Conservation (phyloP, 1,140 invertebrate species). For the Batillaria attramentaria region DNA sequence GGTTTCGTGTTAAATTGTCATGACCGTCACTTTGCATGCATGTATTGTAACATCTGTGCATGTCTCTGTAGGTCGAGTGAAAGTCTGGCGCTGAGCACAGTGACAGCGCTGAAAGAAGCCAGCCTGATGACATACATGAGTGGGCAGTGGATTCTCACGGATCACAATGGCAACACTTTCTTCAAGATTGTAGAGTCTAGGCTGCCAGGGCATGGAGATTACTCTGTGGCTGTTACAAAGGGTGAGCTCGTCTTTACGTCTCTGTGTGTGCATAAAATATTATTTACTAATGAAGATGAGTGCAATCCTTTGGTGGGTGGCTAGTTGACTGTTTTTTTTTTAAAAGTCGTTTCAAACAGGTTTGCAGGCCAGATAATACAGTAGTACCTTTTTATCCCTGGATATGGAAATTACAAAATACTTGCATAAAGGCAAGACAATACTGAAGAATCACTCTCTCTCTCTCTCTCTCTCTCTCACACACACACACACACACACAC, state of each 20-base stretch:
- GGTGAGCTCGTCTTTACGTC: constrained; percentile 72
- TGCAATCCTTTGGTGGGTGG: constrained; percentile 7
- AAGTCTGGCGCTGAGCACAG: constrained; percentile 73
- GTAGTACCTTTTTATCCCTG: too few relatives aligned
- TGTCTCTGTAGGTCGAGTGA: constrained; percentile 73
- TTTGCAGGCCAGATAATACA: too few relatives aligned
- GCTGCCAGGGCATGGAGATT: constrained; percentile 84
- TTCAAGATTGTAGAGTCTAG: constrained; percentile 84
- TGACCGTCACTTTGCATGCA: background rate
- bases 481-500: too few relatives aligned
- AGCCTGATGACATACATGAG: constrained; percentile 82
- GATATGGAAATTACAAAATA: too few relatives aligned
- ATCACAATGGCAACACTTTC: constrained; percentile 78
- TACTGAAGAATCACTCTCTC: too few relatives aligned
- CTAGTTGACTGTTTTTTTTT: background rate
- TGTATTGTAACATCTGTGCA: constrained; percentile 24
- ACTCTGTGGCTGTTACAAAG: constrained; percentile 83
- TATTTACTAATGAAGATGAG: background rate
- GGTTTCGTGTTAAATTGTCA: background rate
- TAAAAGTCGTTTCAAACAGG: background rate
- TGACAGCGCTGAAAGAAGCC: constrained; percentile 83
- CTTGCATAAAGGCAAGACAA: too few relatives aligned
- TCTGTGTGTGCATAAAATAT: background rate
- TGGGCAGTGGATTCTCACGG: constrained; percentile 80
- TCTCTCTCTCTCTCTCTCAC: too few relatives aligned